Evolutionary conservation across 2,888 invertebrate genomes (phyloP).

Genomic region (Anodontia alba): DNA sequence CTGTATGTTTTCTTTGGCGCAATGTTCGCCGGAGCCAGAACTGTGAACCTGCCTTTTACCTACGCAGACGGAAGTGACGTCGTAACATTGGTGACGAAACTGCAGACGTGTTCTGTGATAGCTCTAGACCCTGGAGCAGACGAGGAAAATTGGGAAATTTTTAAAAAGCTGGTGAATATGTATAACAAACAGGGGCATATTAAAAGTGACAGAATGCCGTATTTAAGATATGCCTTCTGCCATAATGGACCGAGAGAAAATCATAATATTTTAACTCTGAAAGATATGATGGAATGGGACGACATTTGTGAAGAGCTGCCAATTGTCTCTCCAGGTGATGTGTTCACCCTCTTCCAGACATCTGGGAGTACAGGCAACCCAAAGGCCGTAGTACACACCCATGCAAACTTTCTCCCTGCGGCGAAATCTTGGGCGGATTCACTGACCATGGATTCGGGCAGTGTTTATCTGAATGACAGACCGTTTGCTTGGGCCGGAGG

Average conservation of each 20-base stretch:
- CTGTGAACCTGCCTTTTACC: neutral
- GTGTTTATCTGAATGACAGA: slow-evolving; percentile 23
- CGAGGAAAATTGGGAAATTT: neutral
- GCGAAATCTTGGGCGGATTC: neutral
- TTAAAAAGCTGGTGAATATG: neutral
- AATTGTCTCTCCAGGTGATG: neutral
- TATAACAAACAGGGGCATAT: neutral
- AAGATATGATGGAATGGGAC: neutral
- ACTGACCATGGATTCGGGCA: neutral
- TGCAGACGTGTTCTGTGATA: neutral
- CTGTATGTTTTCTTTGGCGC: slow-evolving; percentile 5
- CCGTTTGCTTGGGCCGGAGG: slow-evolving; percentile 36
- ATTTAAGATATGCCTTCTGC: neutral
- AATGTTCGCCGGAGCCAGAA: slow-evolving; percentile 8
- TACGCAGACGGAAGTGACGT: slow-evolving; percentile 21
- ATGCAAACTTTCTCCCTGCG: neutral
- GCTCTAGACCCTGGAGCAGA: slow-evolving; percentile 2
- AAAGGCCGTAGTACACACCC: neutral
- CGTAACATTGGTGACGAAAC: slow-evolving; percentile 14
- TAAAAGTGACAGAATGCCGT: neutral
- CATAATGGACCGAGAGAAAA: neutral
- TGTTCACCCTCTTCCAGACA: neutral
- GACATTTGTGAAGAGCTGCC: neutral
- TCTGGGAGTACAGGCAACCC: slow-evolving; percentile 7
- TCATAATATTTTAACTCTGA: neutral